Evolutionary conservation across 2,113 vertebrate genomes (phyloP), one percentile per base, ranked within the genome.

Genomic region (Colinus virginianus): DNA sequence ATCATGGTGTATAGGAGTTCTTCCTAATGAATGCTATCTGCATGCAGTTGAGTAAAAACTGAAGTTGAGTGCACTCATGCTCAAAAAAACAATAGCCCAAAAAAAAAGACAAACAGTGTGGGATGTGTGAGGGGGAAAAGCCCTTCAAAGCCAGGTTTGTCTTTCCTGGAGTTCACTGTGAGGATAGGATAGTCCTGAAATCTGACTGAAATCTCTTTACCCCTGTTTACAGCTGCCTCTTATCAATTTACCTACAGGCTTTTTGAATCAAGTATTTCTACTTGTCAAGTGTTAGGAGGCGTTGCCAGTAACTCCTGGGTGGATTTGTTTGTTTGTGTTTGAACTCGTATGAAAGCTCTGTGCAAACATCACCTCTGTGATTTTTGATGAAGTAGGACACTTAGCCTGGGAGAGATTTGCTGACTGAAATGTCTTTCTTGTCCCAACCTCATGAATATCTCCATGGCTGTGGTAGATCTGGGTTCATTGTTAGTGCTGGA

Each of bases 61-160:
- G 32, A 80, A 42, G 22, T 42, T 67, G 42, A 77, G 74, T 17
- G 22, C 5, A 45, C 23, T 79, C 6, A 28, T 36, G 43, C 55
- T 78, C 46, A 76, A 92, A 75, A 81, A 11, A 46, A 40, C 8
- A 9, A 9, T 11, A 11, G 7, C 25, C 26, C 3, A 28, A 12
- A 81, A 58, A 58, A 36, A 79, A 76, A 85, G 42, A 32, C 15
- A 43, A 56, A 34, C 17, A 34, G 28, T 23, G 26, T 17, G 51
- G 51, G 15, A 15, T 9, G 26, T 53, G 51, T 30, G 26, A 16
- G 26, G 51, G 51, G 15, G 15, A 32, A 19, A 30, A 32, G 4
- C 32, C 18, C 11, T 20, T n/a, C 55, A n/a, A n/a, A 58, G 13
- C 18, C 30, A 74, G 30, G 26, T 23, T 68, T 0, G 0, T 48